A percentile compares a stretch with the other conserved stretches of the same genome.
These are phyloP conservation scores for Acinonyx jubatus DNA, from an alignment of 2,113 vertebrate genomes.

Conservation along the genomic window DNA sequence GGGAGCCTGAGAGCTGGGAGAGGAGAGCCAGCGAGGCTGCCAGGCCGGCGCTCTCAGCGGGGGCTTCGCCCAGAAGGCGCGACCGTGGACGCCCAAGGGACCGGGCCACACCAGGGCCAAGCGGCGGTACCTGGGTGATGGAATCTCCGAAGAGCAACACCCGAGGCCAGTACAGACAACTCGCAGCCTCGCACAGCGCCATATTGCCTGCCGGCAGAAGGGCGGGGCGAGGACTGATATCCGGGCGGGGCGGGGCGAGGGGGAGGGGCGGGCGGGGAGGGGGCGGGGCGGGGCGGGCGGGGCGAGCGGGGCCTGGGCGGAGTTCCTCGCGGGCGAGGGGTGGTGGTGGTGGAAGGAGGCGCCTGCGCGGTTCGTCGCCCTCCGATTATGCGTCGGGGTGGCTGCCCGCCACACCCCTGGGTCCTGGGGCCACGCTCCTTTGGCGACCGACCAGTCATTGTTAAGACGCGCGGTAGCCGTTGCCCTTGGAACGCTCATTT, in stretches of 20 bases:
- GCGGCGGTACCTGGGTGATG: slow-evolving; percentile 92
- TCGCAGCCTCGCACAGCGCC: background rate
- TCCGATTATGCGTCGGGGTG: background rate
- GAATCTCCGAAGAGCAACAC: slow-evolving; percentile 95
- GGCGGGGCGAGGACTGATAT: background rate
- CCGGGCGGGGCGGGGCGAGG: background rate
- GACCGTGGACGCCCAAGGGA: too few relatives aligned
- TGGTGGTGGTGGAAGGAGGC: background rate
- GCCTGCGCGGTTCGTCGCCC: rapidly evolving
- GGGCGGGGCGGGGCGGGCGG: background rate
- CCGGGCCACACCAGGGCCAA: background rate
- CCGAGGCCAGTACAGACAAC: slow-evolving; percentile 85
- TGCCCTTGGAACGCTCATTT: too few relatives aligned
- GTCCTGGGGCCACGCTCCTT: rapidly evolving
- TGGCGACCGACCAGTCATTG: background rate
- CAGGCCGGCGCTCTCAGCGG: background rate
- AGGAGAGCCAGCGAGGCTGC: background rate
- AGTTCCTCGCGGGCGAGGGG: too few relatives aligned
- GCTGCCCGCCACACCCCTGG: rapidly evolving
- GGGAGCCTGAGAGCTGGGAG: background rate
- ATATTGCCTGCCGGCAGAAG: rapidly evolving
- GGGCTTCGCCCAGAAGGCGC: too few relatives aligned
- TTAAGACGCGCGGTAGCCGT: background rate
- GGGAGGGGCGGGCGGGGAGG: too few relatives aligned
- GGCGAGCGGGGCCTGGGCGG: background rate